These are phyloP conservation scores for Carcina quercana DNA, from an alignment of 2,888 invertebrate genomes.

Conservation along the genomic window DNA sequence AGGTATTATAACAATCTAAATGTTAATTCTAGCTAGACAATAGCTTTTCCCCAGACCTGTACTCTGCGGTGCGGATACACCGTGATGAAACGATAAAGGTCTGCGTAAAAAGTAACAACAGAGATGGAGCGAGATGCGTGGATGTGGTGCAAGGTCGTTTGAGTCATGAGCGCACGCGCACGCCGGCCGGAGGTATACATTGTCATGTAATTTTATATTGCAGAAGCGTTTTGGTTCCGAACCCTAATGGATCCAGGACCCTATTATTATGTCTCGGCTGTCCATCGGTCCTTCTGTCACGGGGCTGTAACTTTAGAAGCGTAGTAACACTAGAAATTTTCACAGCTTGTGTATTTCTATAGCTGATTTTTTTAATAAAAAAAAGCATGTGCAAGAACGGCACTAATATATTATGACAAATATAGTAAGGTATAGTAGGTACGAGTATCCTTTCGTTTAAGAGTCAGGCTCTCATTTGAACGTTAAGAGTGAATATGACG, in stretches of 20 bases:
- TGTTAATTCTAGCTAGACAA: no score
- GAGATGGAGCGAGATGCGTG: slow-evolving; percentile 13
- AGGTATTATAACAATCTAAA: background rate
- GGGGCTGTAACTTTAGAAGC: background rate
- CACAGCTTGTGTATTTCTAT: background rate
- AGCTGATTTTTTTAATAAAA: background rate
- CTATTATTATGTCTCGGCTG: background rate
- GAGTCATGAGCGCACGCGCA: background rate
- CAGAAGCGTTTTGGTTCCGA: no score
- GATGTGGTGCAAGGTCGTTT: slow-evolving; percentile 31
- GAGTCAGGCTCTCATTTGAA: no score
- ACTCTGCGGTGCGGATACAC: slow-evolving; percentile 12
- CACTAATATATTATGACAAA: no score
- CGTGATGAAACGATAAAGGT: slow-evolving; percentile 17
- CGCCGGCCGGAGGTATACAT: background rate
- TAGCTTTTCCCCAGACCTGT: slow-evolving; percentile 5
- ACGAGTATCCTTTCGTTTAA: no score
- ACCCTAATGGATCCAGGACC: background rate
- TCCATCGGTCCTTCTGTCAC: background rate
- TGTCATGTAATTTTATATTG: background rate
- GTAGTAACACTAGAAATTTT: background rate
- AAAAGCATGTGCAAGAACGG: no score
- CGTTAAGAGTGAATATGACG: no score
- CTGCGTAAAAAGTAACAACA: slow-evolving; percentile 13
- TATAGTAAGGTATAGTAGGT: no score